Conservation (phyloP, 2,888 invertebrate species). For the Stegana nigrithorax region DNA sequence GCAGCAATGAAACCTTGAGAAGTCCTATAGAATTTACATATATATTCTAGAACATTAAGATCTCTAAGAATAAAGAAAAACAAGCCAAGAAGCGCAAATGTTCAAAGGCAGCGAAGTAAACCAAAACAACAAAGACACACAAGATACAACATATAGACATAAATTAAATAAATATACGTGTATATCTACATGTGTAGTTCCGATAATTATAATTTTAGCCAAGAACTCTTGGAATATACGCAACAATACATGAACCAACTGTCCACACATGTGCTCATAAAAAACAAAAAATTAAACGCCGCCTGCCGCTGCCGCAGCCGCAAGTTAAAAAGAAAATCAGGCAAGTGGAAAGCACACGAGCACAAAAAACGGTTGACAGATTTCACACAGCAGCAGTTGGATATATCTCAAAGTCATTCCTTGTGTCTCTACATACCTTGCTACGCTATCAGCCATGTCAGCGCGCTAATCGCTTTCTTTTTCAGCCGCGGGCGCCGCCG, state of each 20-base stretch:
- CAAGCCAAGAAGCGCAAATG: too few relatives aligned
- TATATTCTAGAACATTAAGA: too few relatives aligned
- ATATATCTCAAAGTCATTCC: slow-evolving; percentile 10
- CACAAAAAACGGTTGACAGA: slow-evolving; percentile 5
- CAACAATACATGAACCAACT: neutral
- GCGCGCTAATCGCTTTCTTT: neutral
- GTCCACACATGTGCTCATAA: neutral
- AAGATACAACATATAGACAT: neutral
- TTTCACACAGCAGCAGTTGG: slow-evolving; percentile 11
- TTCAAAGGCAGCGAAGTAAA: too few relatives aligned
- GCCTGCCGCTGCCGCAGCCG: too few relatives aligned
- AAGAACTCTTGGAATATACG: neutral
- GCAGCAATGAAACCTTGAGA: too few relatives aligned
- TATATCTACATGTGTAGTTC: neutral
- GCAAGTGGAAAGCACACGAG: too few relatives aligned
- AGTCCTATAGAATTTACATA: too few relatives aligned
- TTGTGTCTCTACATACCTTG: neutral
- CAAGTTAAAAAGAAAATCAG: too few relatives aligned
- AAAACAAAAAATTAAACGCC: neutral
- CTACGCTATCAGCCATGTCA: neutral
- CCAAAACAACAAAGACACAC: neutral
- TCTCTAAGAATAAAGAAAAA: too few relatives aligned
- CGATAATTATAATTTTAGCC: slow-evolving; percentile 2
- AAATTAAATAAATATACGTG: slow-evolving; percentile 6
- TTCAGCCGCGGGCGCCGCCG: too few relatives aligned